Evolutionary conservation across 2,888 invertebrate species (phyloP), one percentile per base, ranked within the genome.

Genomic region (Apeira syringaria): DNA sequence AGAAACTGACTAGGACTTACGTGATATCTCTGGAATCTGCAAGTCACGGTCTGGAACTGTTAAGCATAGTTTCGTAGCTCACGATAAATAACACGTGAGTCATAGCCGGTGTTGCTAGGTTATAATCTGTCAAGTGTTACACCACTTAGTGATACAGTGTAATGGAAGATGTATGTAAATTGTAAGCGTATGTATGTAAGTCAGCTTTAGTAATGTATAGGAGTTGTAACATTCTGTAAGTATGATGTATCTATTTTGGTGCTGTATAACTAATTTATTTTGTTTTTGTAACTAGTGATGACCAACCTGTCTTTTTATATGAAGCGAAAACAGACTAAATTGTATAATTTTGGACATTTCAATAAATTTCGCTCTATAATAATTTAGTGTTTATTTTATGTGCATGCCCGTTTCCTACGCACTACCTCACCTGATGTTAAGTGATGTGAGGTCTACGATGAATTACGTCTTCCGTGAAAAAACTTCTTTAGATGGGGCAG

Each of bases 181-280:
- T 5, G 5, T 18, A 18, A 5, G 6, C 3, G 15, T 15, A 15
- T 33, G 34, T 47, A 47, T 38, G 42, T 53, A 56, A 60, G 58
- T 67, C 66, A 61, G 59, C 54, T 50, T 67, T 61, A 58, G 54
- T 56, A 69, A 57, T 47, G 72, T 66, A 65, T 72, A 73, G 68
- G 52, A 61, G 59, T 68, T 15, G 61, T 74, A 69, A 70, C 67
- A 66, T 68, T 50, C 39, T 74, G 70, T 79, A 76, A 72, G 70
- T 75, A 76, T 64, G 74, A 74, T 82, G 79, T 82, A 79, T 82
- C 80, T 82, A 81, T 85, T 82, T 84, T 85, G 88, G 86, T 87
- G 87, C 88, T 87, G 86, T 80, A 80, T 81, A 84, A 86, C 82
- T 88, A 87, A 87, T 88, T 88, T 87, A 87, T 87, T 81, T 77